phyloP scores from a whole-genome alignment of 2,888 invertebrate genomes.

The Alviniconcha strummeri region DNA sequence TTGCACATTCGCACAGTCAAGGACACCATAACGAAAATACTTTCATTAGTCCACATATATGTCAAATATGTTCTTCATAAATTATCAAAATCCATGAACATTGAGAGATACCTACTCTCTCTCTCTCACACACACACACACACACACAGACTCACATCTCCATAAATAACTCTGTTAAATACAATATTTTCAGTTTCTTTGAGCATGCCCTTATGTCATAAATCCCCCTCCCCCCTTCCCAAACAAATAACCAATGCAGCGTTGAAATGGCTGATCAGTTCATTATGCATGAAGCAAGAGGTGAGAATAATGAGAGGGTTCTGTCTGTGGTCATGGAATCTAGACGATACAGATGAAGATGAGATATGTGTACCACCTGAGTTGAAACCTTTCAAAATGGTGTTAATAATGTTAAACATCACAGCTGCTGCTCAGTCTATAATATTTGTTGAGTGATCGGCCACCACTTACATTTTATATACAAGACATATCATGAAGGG shows the following conservation, averaged over 20 bases:
- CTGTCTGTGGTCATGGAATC: too few relatives aligned
- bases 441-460: slow-evolving; percentile 3
- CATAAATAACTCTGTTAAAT: neutral
- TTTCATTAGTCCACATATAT: too few relatives aligned
- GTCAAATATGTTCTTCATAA: neutral
- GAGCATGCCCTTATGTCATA: too few relatives aligned
- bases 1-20: too few relatives aligned
- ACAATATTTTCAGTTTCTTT: too few relatives aligned
- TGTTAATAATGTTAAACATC: slow-evolving; percentile 12
- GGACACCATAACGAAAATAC: too few relatives aligned
- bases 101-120: neutral
- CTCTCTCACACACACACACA: neutral
- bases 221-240: too few relatives aligned
- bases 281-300: slow-evolving; percentile 12
- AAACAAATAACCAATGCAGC: neutral
- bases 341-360: too few relatives aligned
- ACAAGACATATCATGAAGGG: too few relatives aligned
- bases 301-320: neutral
- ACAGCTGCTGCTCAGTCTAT: slow-evolving; percentile 22
- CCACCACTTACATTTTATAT: too few relatives aligned
- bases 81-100: neutral
- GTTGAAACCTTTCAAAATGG: slow-evolving; percentile 4
- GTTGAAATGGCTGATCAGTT: neutral
- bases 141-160: neutral
- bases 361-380: slow-evolving; percentile 17